phyloP scores from a whole-genome alignment of 2,113 vertebrate genomes.

The Erinaceus europaeus region DNA sequence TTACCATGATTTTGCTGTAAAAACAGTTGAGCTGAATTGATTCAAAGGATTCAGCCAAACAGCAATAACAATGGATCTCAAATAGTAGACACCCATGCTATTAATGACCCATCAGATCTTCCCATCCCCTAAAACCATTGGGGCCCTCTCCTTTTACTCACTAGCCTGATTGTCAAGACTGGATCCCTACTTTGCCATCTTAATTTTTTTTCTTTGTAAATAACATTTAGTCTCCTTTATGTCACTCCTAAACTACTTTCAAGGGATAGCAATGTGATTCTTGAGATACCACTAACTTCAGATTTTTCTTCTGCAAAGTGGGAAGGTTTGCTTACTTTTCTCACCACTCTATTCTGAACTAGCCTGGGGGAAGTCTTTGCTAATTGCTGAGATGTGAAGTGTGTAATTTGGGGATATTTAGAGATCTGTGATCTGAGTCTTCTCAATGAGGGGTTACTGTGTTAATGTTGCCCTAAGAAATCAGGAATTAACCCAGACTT shows the following conservation, averaged over 20 bases:
- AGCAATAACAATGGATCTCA: no score
- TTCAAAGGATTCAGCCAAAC: no score
- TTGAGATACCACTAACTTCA: not conserved
- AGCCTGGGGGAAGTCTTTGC: not conserved
- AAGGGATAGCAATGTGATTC: not conserved
- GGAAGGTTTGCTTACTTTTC: not conserved
- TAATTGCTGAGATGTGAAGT: not conserved
- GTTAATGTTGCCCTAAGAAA: not conserved
- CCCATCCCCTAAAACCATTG: rapidly evolving
- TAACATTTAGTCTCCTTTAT: not conserved
- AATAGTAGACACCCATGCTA: no score
- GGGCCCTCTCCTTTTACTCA: not conserved
- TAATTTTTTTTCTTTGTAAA: not conserved
- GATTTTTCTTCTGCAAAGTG: not conserved
- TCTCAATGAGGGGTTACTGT: not conserved
- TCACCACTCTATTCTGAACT: not conserved
- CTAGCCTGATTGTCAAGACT: not conserved
- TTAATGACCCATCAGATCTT: not conserved
- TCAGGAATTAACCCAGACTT: not conserved
- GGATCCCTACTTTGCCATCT: not conserved
- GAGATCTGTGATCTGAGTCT: not conserved
- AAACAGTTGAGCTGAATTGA: not conserved
- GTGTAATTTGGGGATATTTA: not conserved
- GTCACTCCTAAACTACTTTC: not conserved
- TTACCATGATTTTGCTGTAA: not conserved